A percentile compares a stretch with the other conserved stretches of the same genome.
Evolutionary conservation across 2,888 invertebrate species (phyloP).

Genomic region (Epicampocera succincta): DNA sequence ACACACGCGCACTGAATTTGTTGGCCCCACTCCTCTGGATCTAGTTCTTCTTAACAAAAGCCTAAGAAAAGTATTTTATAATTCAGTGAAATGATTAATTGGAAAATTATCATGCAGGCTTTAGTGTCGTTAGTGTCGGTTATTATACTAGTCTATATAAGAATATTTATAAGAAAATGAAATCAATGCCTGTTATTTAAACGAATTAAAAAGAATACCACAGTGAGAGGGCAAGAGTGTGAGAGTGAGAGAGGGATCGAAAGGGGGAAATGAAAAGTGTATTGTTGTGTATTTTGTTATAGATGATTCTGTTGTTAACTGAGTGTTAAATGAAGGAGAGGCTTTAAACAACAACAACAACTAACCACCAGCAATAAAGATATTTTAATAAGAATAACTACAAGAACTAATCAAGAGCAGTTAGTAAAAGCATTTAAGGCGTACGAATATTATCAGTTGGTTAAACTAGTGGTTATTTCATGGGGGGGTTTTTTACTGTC

Average conservation of each 20-base stretch:
- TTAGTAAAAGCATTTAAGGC: constrained; percentile 57
- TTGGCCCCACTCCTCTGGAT: constrained; percentile 27
- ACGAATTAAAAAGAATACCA: not conserved
- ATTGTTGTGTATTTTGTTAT: constrained; percentile 66
- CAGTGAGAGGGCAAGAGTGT: no score
- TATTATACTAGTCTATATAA: constrained; percentile 56
- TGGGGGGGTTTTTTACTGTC: not conserved
- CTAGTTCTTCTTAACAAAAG: constrained; percentile 19
- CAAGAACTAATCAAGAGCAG: constrained; percentile 44
- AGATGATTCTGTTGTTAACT: constrained; percentile 56
- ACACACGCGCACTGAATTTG: constrained; percentile 3
- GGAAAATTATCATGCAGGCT: constrained; percentile 76
- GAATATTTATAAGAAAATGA: constrained; percentile 36
- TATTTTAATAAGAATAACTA: constrained; percentile 38
- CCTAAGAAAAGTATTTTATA: constrained; percentile 41
- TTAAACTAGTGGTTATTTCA: constrained; percentile 15
- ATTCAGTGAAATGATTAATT: constrained; percentile 78
- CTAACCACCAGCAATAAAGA: constrained; percentile 40
- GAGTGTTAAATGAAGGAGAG: constrained; percentile 64
- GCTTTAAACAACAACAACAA: constrained; percentile 31
- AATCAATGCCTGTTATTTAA: constrained; percentile 41
- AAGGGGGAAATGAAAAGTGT: constrained; percentile 57
- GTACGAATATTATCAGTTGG: constrained; percentile 12
- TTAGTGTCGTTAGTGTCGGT: constrained; percentile 69
- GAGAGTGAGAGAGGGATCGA: no score